Evolutionary conservation across 2,113 vertebrate species (phyloP).

Genomic region (Seriola aureovittata): DNA sequence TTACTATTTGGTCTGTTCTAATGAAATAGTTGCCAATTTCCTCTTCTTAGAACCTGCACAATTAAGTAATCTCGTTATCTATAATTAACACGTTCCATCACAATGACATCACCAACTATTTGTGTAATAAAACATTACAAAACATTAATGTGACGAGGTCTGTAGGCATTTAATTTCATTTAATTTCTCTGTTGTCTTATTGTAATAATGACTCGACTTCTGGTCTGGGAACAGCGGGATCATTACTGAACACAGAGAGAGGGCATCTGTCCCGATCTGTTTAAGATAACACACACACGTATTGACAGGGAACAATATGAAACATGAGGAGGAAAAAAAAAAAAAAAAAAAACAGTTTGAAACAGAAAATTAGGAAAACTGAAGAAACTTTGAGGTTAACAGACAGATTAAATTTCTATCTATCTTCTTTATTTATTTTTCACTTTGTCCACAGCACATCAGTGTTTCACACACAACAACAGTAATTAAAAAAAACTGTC

Average conservation of each 20-base stretch:
- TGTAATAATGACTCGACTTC: slow-evolving; percentile 19
- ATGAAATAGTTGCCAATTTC: slow-evolving; percentile 24
- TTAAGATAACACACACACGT: not conserved
- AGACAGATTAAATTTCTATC: too few species aligned
- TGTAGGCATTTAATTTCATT: slow-evolving; percentile 2
- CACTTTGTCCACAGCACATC: too few species aligned
- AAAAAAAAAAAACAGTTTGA: not conserved
- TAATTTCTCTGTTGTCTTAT: slow-evolving; percentile 12
- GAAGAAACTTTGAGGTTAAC: not conserved
- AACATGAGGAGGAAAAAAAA: not conserved
- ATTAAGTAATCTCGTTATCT: slow-evolving; percentile 43
- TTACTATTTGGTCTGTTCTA: slow-evolving; percentile 13
- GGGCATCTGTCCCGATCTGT: not conserved
- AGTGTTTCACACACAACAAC: too few species aligned
- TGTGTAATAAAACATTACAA: slow-evolving; percentile 25
- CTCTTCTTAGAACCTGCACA: not conserved
- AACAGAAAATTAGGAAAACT: not conserved
- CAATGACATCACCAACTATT: slow-evolving; percentile 44
- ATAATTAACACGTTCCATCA: slow-evolving; percentile 52
- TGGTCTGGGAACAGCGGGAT: slow-evolving; percentile 20
- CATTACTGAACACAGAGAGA: slow-evolving; percentile 20
- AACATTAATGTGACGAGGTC: not conserved
- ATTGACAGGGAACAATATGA: not conserved
- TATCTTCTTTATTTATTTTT: too few species aligned
- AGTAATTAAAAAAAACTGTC: too few species aligned